Evolutionary conservation across 1,140 invertebrate species (phyloP).

Genomic region (Phthorimaea operculella): DNA sequence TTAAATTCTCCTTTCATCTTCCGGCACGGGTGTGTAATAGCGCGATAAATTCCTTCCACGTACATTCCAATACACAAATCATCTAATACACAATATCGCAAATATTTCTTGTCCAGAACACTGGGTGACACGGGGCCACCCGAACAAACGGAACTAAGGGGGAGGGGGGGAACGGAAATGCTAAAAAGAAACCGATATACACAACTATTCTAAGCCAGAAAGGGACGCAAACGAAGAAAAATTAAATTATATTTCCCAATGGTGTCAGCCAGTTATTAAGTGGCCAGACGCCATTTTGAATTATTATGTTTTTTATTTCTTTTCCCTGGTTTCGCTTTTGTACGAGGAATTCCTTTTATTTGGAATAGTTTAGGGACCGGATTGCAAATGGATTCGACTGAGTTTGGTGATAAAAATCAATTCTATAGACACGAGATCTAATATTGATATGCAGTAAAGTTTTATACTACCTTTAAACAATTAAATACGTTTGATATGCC

Average conservation of each 20-base stretch:
- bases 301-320: slow-evolving; percentile 64
- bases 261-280: slow-evolving; percentile 70
- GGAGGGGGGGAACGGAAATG: slow-evolving; percentile 41
- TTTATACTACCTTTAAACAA: too few relatives aligned
- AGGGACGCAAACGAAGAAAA: slow-evolving; percentile 50
- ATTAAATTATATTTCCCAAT: slow-evolving; percentile 71
- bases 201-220: slow-evolving; percentile 20
- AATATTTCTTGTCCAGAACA: slow-evolving; percentile 59
- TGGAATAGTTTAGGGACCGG: slow-evolving; percentile 52
- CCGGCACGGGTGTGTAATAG: slow-evolving; percentile 12
- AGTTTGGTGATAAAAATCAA: slow-evolving; percentile 37
- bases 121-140: slow-evolving; percentile 48
- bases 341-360: slow-evolving; percentile 58
- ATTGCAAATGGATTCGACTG: slow-evolving; percentile 46
- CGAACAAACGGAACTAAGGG: slow-evolving; percentile 46
- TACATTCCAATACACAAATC: slow-evolving; percentile 50
- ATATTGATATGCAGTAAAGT: too few relatives aligned
- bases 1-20: neutral
- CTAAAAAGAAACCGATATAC: slow-evolving; percentile 26
- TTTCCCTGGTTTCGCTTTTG: slow-evolving; percentile 53
- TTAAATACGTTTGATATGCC: too few relatives aligned
- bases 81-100: slow-evolving; percentile 58
- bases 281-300: slow-evolving; percentile 68
- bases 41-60: slow-evolving; percentile 36
- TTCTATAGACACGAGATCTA: too few relatives aligned